Conservation (phyloP, 2,113 vertebrate species). For the Ptyas mucosa region DNA sequence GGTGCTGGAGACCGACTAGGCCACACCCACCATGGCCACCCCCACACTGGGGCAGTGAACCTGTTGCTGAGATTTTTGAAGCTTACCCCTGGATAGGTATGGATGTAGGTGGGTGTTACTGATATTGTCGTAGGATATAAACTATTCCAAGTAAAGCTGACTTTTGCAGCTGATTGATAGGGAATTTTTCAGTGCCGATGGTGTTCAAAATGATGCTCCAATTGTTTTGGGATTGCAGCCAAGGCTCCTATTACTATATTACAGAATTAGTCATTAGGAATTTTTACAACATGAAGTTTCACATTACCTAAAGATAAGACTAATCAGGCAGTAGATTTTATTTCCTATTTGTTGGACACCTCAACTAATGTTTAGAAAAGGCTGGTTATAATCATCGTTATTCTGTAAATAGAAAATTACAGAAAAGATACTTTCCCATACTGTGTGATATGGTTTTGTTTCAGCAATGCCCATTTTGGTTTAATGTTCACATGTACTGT, state of each 20-base stretch:
- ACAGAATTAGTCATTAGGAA: background rate
- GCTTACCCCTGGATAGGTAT: no score
- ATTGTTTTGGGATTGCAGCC: no score
- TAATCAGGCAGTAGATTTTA: background rate
- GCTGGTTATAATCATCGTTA: background rate
- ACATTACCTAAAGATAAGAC: background rate
- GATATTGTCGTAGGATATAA: no score
- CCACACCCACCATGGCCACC: no score
- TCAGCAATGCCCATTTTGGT: background rate
- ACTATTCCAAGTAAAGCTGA: no score
- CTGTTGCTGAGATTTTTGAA: no score
- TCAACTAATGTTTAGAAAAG: background rate
- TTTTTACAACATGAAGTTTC: background rate
- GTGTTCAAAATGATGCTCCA: no score
- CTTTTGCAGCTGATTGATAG: no score
- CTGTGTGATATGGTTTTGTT: background rate
- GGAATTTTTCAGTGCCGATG: no score
- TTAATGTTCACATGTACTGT: background rate
- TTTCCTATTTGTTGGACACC: background rate
- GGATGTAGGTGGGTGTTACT: no score
- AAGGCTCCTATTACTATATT: background rate
- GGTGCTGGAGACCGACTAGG: no score
- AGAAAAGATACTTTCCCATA: background rate
- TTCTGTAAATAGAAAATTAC: background rate
- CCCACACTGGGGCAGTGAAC: no score